Evolutionary conservation across 2,797 vertebrate genomes (phyloP).

Genomic region (Phyllotis vaccarum): DNA sequence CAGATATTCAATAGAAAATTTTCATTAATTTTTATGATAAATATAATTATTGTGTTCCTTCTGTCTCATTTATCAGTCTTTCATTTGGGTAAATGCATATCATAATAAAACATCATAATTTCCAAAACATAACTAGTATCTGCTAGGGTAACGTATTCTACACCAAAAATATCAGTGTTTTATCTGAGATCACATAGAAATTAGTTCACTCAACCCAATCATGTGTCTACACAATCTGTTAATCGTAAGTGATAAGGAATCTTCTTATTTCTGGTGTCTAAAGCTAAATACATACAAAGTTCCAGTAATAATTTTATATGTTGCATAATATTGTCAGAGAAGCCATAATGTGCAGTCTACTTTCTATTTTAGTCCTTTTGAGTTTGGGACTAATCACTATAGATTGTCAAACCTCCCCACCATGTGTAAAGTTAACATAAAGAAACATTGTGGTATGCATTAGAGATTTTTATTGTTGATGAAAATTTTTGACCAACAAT

Average conservation of each 20-base stretch:
- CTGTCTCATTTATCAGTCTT: conserved; percentile 7
- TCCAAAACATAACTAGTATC: neutral
- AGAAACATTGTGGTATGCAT: neutral
- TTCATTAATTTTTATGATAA: neutral
- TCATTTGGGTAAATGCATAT: neutral
- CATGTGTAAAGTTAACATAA: neutral
- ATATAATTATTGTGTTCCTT: conserved; percentile 4
- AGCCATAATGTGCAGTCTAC: neutral
- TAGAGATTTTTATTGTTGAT: neutral
- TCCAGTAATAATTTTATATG: neutral
- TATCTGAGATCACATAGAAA: neutral
- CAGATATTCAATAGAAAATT: neutral
- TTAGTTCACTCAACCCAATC: neutral
- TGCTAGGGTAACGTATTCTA: neutral
- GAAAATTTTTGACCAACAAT: neutral
- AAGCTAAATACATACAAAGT: neutral
- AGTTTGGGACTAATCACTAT: neutral
- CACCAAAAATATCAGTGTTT: neutral
- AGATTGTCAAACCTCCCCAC: neutral
- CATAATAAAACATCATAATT: neutral
- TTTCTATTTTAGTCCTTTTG: neutral
- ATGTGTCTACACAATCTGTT: neutral
- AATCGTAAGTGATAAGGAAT: neutral
- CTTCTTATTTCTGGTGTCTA: neutral
- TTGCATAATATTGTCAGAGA: neutral